These are phyloP conservation scores for Phrynocephalus guinanensis DNA, from an alignment of 2,797 vertebrate species.

Conservation along the genomic window DNA sequence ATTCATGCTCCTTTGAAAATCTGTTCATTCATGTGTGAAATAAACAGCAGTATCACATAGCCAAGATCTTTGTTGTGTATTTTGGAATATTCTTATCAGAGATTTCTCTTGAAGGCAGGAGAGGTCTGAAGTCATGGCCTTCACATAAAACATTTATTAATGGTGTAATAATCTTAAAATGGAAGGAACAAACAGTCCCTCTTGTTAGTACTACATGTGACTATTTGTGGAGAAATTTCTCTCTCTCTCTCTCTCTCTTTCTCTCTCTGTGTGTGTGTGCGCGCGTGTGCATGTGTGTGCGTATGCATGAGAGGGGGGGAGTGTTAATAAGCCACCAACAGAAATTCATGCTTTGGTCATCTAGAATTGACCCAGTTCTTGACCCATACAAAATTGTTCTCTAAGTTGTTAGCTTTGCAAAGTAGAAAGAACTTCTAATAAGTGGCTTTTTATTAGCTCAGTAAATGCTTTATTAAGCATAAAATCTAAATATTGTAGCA, in stretches of 20 bases:
- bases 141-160: slow-evolving; percentile 21
- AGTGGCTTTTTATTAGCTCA: background rate
- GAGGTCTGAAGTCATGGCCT: background rate
- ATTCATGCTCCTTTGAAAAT: slow-evolving; percentile 17
- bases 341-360: background rate
- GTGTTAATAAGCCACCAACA: background rate
- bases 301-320: background rate
- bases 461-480: slow-evolving; percentile 12
- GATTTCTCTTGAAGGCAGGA: slow-evolving; percentile 5
- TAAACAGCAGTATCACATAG: slow-evolving; percentile 21
- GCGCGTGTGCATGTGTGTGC: too few species aligned
- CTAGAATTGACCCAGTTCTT: background rate
- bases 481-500: background rate
- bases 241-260: background rate
- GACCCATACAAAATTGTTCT: background rate
- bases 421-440: background rate
- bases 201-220: background rate
- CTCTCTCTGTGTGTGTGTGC: too few species aligned
- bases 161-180: slow-evolving; percentile 14
- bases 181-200: background rate
- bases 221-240: background rate
- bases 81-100: slow-evolving; percentile 10
- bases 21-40: slow-evolving; percentile 25
- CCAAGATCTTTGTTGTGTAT: background rate
- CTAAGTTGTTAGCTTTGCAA: background rate